Conservation (phyloP, 1,140 invertebrate species). For the Drosophila arizonae region DNA sequence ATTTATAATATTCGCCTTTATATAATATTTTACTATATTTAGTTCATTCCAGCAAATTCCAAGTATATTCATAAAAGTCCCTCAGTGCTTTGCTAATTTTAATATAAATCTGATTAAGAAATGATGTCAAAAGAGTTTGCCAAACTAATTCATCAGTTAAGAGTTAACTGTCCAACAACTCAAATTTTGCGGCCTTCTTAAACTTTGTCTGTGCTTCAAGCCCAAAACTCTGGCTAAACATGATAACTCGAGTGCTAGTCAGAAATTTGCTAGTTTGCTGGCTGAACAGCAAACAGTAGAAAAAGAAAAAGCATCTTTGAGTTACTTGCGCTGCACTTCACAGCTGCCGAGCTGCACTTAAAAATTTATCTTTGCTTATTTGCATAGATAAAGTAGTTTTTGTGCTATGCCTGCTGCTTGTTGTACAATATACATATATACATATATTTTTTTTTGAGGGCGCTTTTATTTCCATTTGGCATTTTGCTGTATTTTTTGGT, state of each 20-base stretch:
- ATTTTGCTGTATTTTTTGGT: conserved; percentile 17
- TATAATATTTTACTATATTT: too few species aligned
- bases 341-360: conserved; percentile 44
- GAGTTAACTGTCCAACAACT: conserved; percentile 17
- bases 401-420: not conserved
- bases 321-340: conserved; percentile 37
- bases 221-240: conserved; percentile 51
- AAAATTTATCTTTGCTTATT: conserved; percentile 56
- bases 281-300: not conserved
- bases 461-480: conserved; percentile 1
- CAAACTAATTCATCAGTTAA: conserved; percentile 37
- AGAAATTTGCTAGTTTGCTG: conserved; percentile 31
- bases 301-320: conserved; percentile 37
- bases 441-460: conserved; percentile 4
- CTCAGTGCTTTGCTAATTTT: not conserved
- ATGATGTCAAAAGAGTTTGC: conserved; percentile 22
- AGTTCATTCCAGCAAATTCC: too few species aligned
- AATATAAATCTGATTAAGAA: conserved; percentile 28
- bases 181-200: conserved; percentile 4
- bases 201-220: conserved; percentile 18
- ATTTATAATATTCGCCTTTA: too few species aligned
- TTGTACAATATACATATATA: not conserved
- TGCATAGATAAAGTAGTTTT: conserved; percentile 39
- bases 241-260: conserved; percentile 40
- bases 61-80: too few species aligned